Base-by-base conservation (phyloP, 2,797 vertebrate genomes). In the Scolopax bukidnonensis region DNA sequence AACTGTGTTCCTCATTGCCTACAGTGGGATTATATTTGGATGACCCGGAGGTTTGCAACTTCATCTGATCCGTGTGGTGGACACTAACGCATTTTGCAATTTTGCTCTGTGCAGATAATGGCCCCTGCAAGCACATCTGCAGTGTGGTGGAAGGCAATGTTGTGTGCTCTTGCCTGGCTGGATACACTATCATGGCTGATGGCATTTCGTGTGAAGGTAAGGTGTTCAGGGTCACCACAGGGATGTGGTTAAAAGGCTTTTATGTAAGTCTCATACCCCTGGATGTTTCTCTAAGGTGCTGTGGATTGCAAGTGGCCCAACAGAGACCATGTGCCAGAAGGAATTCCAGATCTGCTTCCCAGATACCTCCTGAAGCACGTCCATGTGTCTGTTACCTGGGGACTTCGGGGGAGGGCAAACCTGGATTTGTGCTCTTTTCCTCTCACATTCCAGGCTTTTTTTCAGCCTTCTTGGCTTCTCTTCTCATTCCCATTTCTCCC, bases 151-250 rank as follows among this genome's bases (percentile, higher is more conserved):
- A 94, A 43, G 98, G 97, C 40, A 90, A 71, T 1, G 97, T 96
- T 12, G 96, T 73, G 56, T 99, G 99, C 87, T 99, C 99, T 90
- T 99, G 99, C 95, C 98, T 98, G 84, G 96, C 98, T 10, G 99
- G 99, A 10, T 99, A 98, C 47, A 98, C 97, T 0, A 97, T 99
- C 92, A 98, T 97, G 98, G 94, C 98, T 10, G 98, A 99, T 12
- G 98, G 98, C 6, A 89, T 88, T 91, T 98, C 93, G 15, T 99
- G 99, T 96, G 98, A 99, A 97, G 99, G 99, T 97, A 30, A 84
- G 94, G 77, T 59, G 24, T 45, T 47, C 4, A 20, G 18, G 47
- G 45, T 89, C 25, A 36, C 38, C 19, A 8, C 41, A 61, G 30
- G 60, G 40, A 27, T 21, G 1, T 24, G 21, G 20, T 50, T 61